Conservation (phyloP, 2,113 vertebrate genomes). For the Willisornis vidua region DNA sequence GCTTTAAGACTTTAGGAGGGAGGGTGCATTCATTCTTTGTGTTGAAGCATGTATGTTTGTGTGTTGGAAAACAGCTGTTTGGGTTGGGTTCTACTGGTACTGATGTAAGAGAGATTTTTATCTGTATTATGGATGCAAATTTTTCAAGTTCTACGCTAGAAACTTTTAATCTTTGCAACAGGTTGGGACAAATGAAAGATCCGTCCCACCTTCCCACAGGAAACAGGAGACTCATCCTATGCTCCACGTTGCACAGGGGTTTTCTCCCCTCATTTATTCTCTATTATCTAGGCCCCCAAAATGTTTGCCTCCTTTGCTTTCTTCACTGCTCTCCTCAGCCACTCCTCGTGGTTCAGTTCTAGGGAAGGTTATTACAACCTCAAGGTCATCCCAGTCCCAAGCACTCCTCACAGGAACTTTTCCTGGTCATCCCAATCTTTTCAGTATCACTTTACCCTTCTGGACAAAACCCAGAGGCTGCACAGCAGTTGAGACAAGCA, state of each 20-base stretch:
- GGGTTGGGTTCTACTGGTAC: not conserved
- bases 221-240: not conserved
- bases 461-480: not conserved
- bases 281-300: not conserved
- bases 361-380: not conserved
- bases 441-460: not conserved
- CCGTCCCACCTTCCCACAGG: not conserved
- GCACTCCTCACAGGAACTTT: not conserved
- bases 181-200: conserved; percentile 2
- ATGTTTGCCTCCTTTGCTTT: not conserved
- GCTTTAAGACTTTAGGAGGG: not conserved
- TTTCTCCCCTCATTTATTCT: not conserved
- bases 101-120: conserved; percentile 15
- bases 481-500: not conserved
- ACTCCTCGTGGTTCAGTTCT: not conserved
- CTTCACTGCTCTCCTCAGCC: not conserved
- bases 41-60: not conserved
- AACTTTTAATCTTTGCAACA: not conserved
- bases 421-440: not conserved
- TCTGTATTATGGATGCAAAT: not conserved
- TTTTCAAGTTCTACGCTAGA: not conserved
- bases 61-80: not conserved
- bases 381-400: not conserved
- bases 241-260: accelerated
- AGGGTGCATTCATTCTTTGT: not conserved